Conservation (phyloP, 2,797 vertebrate species). For the Chelidonichthys spinosus region DNA sequence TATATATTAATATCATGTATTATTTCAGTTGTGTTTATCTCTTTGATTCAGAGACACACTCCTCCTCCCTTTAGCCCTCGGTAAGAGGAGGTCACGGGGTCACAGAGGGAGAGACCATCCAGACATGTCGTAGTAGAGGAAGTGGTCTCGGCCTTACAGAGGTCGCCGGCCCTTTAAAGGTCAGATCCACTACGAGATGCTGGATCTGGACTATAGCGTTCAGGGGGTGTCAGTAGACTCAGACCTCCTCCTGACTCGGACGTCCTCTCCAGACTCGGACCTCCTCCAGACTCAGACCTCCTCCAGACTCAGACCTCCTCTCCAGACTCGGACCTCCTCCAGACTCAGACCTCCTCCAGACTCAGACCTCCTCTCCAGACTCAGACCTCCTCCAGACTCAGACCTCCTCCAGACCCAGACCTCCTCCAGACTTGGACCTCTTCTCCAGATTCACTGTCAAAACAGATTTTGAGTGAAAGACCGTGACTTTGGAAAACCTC, state of each 20-base stretch:
- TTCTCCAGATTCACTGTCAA: not conserved
- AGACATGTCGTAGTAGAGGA: constrained; percentile 20
- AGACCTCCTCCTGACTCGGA: too few species aligned
- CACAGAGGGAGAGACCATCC: constrained; percentile 11
- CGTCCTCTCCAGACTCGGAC: too few species aligned
- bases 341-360: not conserved
- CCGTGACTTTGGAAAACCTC: constrained; percentile 3
- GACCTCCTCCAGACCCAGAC: not conserved
- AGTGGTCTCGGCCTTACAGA: constrained; percentile 1
- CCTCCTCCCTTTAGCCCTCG: constrained; percentile 38
- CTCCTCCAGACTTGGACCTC: too few species aligned
- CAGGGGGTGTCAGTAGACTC: not conserved
- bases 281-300: too few species aligned
- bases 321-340: constrained; percentile 3
- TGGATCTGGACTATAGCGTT: constrained; percentile 4
- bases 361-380: constrained; percentile 8
- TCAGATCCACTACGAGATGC: not conserved
- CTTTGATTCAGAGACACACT: too few species aligned
- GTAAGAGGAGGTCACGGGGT: constrained; percentile 47
- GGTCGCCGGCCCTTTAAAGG: constrained; percentile 6
- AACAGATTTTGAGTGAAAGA: constrained; percentile 24
- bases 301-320: not conserved
- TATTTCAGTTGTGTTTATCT: too few species aligned
- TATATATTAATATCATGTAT: too few species aligned
- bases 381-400: not conserved